These are phyloP conservation scores for Griposia aprilina DNA, from an alignment of 2,888 invertebrate genomes.

Conservation along the genomic window DNA sequence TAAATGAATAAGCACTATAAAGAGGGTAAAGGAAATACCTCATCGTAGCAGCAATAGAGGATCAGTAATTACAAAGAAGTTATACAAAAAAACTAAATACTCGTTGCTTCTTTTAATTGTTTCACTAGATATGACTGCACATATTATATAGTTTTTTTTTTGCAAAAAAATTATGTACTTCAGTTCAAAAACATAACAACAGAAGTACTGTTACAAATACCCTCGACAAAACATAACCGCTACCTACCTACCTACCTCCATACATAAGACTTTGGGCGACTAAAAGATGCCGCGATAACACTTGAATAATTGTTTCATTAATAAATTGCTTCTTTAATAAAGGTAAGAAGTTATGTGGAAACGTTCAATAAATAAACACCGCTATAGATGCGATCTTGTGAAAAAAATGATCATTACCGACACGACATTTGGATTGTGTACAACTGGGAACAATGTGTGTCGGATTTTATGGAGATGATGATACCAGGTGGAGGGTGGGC, in stretches of 20 bases:
- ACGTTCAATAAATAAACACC: conserved; percentile 80
- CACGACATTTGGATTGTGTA: conserved; percentile 75
- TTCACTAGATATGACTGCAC: no score
- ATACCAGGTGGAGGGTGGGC: conserved; percentile 20
- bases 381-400: conserved; percentile 80
- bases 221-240: conserved; percentile 1
- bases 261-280: conserved; percentile 66
- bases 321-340: conserved; percentile 87
- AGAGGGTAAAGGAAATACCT: no score
- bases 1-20: no score
- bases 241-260: conserved; percentile 24
- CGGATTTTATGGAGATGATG: conserved; percentile 67
- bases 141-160: not conserved
- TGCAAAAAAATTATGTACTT: not conserved
- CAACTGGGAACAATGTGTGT: conserved; percentile 74
- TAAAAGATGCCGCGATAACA: conserved; percentile 80
- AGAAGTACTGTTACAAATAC: conserved; percentile 6
- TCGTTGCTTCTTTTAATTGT: no score
- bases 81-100: no score
- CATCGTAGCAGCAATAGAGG: no score
- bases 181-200: not conserved
- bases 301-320: conserved; percentile 88
- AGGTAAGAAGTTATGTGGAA: conserved; percentile 78
- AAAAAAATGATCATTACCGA: conserved; percentile 83
- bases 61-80: no score